Conservation (phyloP, 2,888 invertebrate genomes). For the Xestia c-nigrum region DNA sequence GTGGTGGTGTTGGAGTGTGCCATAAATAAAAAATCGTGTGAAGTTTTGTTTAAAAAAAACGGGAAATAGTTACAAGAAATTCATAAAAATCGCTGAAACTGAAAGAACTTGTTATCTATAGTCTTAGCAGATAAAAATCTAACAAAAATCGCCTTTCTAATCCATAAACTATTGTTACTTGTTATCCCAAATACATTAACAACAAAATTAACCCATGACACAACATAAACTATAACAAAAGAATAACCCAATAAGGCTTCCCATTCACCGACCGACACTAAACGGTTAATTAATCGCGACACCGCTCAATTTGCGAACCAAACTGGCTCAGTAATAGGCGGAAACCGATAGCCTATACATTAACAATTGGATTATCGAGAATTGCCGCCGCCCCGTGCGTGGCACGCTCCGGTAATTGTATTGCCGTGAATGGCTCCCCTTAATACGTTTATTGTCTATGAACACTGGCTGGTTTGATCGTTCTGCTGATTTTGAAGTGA, state of each 20-base stretch:
- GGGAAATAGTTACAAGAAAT: background rate
- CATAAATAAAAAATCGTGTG: constrained; percentile 7
- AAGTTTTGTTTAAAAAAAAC: background rate
- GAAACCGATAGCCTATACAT: constrained; percentile 78
- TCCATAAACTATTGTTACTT: constrained; percentile 17
- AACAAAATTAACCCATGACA: constrained; percentile 64
- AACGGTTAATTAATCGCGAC: constrained; percentile 84
- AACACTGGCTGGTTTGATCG: constrained; percentile 67
- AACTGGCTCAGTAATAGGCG: constrained; percentile 82
- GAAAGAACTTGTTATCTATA: background rate
- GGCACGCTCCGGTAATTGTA: constrained; percentile 86
- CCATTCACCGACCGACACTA: constrained; percentile 76
- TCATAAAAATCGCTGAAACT: background rate
- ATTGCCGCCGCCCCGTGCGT: constrained; percentile 76
- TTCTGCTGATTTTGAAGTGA: constrained; percentile 74
- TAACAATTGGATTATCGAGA: constrained; percentile 86
- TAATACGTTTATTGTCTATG: constrained; percentile 85
- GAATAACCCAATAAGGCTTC: constrained; percentile 62
- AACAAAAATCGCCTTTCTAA: background rate
- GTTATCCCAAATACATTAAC: constrained; percentile 23
- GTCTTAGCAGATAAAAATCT: background rate
- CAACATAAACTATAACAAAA: constrained; percentile 63
- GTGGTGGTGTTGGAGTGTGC: constrained; percentile 25
- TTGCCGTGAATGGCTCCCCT: constrained; percentile 78
- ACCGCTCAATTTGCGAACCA: constrained; percentile 81